Conservation (phyloP, 2,888 invertebrate genomes). For the Drosophila stalkeri region DNA sequence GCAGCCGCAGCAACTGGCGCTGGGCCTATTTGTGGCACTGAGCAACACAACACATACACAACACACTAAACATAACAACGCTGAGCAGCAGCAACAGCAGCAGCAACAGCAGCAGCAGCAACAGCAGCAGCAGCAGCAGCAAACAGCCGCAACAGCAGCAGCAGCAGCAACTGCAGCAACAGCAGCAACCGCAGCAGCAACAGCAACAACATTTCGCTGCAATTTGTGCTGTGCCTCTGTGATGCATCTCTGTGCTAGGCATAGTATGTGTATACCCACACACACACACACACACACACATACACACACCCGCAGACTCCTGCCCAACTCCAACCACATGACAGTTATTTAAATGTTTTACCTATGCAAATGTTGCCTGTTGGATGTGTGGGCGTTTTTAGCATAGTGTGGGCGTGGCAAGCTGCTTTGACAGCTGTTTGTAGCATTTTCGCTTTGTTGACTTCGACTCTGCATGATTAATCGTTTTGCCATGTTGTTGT, state of each 20-base stretch:
- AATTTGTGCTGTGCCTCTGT: constrained; percentile 82
- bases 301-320: constrained; percentile 2
- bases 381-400: not conserved
- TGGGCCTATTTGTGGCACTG: constrained; percentile 29
- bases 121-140: constrained; percentile 44
- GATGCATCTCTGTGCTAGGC: constrained; percentile 84
- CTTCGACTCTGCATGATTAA: constrained; percentile 54
- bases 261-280: constrained; percentile 84
- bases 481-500: constrained; percentile 41
- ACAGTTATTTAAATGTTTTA: constrained; percentile 20
- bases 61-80: constrained; percentile 37
- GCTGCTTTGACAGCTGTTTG: constrained; percentile 14
- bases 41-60: constrained; percentile 42
- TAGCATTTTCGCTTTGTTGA: constrained; percentile 26
- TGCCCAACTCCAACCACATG: not conserved
- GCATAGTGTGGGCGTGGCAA: constrained; percentile 10
- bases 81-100: constrained; percentile 28
- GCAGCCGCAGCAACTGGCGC: constrained; percentile 15
- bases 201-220: constrained; percentile 55
- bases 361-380: not conserved
- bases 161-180: constrained; percentile 27
- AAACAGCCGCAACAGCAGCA: constrained; percentile 32
- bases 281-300: constrained; percentile 28
- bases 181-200: constrained; percentile 45
- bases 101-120: constrained; percentile 45